Conservation (phyloP, 2,888 invertebrate species). For the Nemotelus pantherinus region DNA sequence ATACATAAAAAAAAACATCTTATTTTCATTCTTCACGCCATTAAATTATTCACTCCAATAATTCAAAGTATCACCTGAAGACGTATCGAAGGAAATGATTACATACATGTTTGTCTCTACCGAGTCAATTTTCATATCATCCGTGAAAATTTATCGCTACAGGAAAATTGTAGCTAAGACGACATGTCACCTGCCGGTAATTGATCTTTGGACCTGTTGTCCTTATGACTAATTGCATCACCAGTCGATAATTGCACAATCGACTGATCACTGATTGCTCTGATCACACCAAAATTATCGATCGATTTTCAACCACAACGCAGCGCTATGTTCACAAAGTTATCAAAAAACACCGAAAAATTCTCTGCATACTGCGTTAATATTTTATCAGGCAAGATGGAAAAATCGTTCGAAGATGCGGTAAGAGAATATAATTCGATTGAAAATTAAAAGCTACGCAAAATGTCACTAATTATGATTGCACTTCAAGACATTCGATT, state of each 20-base stretch:
- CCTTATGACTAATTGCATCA: slow-evolving; percentile 42
- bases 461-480: slow-evolving; percentile 29
- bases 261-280: slow-evolving; percentile 18
- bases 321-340: background rate
- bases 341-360: slow-evolving; percentile 7
- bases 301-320: slow-evolving; percentile 8
- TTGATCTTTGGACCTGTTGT: slow-evolving; percentile 26
- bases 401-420: background rate
- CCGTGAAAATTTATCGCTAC: slow-evolving; percentile 31
- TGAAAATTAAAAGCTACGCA: slow-evolving; percentile 26
- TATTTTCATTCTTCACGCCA: too few relatives aligned
- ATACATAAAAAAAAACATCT: too few relatives aligned
- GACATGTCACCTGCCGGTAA: slow-evolving; percentile 39
- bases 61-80: too few relatives aligned
- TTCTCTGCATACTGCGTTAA: background rate
- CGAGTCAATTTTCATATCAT: background rate
- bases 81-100: too few relatives aligned
- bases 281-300: background rate
- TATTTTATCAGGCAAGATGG: background rate
- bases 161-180: slow-evolving; percentile 13
- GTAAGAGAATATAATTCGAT: slow-evolving; percentile 14
- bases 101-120: too few relatives aligned
- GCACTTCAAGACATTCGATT: background rate
- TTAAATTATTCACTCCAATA: too few relatives aligned
- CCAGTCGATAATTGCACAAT: slow-evolving; percentile 39